Base-by-base conservation (phyloP, 1,140 invertebrate species). In the Drosophila varians region DNA sequence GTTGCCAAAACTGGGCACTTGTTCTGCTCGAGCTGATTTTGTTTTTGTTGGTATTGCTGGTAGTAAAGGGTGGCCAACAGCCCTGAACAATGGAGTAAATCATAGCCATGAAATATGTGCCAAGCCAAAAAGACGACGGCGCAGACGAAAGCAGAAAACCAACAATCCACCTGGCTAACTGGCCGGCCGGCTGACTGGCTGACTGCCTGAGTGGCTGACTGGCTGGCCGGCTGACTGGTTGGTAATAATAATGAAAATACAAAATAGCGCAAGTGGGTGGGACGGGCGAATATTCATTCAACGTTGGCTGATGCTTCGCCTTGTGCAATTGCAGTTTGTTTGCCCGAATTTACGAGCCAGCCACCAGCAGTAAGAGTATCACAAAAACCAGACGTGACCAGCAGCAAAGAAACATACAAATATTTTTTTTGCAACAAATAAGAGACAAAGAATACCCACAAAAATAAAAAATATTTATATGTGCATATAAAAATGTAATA, bases 21-120 rank as follows among this genome's bases (percentile, higher is more conserved):
- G 80, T 86, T 87, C 82, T 74, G 80, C 80, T 74, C 76, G 82
- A 86, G 76, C 68, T 87, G 73, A 52, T 58, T 11, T 45, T 54
- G 60, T 70, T 31, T 18, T 58, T 46, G 38, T 21, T 52, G n/a
- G n/a, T n/a, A n/a, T n/a, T n/a, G 48, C 31, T 60, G 70, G 34
- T 60, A 56, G 34, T 7, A 42, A 42, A 42, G 51, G 53, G 25
- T 55, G 68, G 62, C 51, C 77, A 86, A 87, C 82, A 58, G 80
- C 80, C 80, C 82, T 80, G 80, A 86, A 86, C 80, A 87, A 77
- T 70, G 80, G 36, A 87, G 62, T 87, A 86, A 86, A 86, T 86
- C 80, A 86, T 86, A 86, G 80, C 82, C 80, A 86, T 86, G 82
- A 87, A 86, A 87, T 87, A 86, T 86, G 80, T 77, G 80, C 66